Evolutionary conservation across 2,113 vertebrate species (phyloP).

Genomic region (Xiphias gladius): DNA sequence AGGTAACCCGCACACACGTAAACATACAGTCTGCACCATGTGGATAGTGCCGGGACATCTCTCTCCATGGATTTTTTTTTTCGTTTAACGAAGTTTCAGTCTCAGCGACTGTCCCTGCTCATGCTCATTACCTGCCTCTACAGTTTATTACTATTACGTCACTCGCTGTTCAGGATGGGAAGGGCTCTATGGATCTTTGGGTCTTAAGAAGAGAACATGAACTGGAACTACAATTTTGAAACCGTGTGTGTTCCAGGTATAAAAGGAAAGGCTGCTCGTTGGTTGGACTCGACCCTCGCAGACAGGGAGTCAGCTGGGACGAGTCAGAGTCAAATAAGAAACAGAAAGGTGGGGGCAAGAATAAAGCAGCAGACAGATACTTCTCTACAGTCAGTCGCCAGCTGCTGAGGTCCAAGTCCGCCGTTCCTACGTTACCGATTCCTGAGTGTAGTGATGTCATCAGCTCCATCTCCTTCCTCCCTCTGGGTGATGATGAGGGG

Average conservation of each 20-base stretch:
- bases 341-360: conserved; percentile 50
- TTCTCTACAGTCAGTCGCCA: conserved; percentile 84
- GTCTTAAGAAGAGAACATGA: background rate
- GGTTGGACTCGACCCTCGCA: conserved; percentile 89
- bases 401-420: conserved; percentile 78
- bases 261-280: conserved; percentile 90
- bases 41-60: background rate
- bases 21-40: background rate
- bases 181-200: background rate
- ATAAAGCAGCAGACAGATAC: conserved; percentile 85
- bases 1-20: conserved; percentile 82
- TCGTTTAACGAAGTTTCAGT: background rate
- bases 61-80: background rate
- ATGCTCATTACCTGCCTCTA: background rate
- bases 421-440: conserved; percentile 34
- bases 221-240: background rate
- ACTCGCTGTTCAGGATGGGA: background rate
- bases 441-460: conserved; percentile 26
- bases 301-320: conserved; percentile 89
- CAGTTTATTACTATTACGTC: background rate
- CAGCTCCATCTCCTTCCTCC: conserved; percentile 75
- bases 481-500: conserved; percentile 37
- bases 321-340: conserved; percentile 82
- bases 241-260: conserved; percentile 84
- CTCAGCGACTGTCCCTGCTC: background rate